phyloP scores from a whole-genome alignment of 2,888 invertebrate genomes.

The Argyresthia goedartella region DNA sequence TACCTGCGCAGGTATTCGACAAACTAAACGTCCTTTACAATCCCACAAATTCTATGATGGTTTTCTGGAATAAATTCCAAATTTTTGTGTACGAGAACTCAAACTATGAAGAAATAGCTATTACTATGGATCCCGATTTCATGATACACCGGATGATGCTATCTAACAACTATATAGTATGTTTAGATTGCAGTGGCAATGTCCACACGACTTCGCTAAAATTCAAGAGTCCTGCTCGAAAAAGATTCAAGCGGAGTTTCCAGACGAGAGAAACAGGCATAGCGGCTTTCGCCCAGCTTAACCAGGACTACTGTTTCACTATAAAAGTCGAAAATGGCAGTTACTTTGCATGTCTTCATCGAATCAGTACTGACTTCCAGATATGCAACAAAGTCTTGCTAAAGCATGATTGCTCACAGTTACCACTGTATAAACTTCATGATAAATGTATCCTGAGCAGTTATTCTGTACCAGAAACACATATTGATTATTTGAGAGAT shows the following conservation, averaged over 20 bases:
- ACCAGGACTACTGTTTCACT: constrained; percentile 23
- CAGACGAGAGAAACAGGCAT: constrained; percentile 25
- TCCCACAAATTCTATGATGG: constrained; percentile 20
- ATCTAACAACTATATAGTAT: constrained; percentile 33
- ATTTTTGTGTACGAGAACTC: constrained; percentile 40
- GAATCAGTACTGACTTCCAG: constrained; percentile 28
- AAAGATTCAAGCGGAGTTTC: constrained; percentile 28
- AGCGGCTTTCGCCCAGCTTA: constrained; percentile 16
- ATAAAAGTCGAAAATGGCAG: constrained; percentile 26
- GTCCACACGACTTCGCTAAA: constrained; percentile 35
- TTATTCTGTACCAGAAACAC: constrained; percentile 13
- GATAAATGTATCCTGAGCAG: constrained; percentile 22
- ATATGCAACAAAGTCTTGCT: constrained; percentile 21
- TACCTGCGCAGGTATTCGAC: constrained; percentile 21
- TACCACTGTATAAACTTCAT: constrained; percentile 11
- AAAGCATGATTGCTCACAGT: constrained; percentile 14
- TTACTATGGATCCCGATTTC: constrained; percentile 33
- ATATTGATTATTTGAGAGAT: constrained; percentile 16
- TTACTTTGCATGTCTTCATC: constrained; percentile 29
- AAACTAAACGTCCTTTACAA: constrained; percentile 34
- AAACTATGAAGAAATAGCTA: constrained; percentile 24
- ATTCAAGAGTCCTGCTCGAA: constrained; percentile 34
- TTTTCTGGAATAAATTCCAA: constrained; percentile 55
- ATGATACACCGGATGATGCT: constrained; percentile 28
- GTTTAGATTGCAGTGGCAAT: constrained; percentile 34